Conservation (phyloP, 2,888 invertebrate genomes). For the Mystacides longicornis region DNA sequence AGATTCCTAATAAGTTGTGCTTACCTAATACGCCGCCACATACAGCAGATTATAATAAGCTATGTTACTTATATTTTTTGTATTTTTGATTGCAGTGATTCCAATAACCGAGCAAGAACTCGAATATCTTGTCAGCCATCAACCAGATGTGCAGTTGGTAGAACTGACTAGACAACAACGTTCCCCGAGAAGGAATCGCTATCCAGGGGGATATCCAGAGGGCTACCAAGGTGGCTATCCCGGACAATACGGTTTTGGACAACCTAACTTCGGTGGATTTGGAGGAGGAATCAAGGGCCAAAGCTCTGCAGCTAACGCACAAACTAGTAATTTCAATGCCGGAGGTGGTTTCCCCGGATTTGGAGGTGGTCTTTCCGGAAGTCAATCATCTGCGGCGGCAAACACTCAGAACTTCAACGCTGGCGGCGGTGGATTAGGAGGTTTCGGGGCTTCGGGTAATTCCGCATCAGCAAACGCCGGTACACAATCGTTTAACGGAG, state of each 20-base stretch:
- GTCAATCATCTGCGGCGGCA: constrained; percentile 22
- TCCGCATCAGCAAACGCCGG: constrained; percentile 25
- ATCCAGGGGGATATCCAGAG: constrained; percentile 8
- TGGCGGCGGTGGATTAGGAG: constrained; percentile 14
- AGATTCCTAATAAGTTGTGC: too few relatives aligned
- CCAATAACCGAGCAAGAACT: constrained; percentile 23
- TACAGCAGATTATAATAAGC: not conserved
- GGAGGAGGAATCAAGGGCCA: constrained; percentile 21
- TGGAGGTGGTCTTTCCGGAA: constrained; percentile 12
- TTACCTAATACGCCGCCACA: not conserved
- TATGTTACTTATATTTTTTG: not conserved
- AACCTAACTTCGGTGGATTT: constrained; percentile 12
- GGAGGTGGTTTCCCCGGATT: constrained; percentile 25
- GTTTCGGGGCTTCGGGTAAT: constrained; percentile 17
- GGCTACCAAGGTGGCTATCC: constrained; percentile 11
- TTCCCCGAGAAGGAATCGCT: constrained; percentile 18
- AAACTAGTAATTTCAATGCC: constrained; percentile 20
- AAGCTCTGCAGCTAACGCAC: constrained; percentile 22
- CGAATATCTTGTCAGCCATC: constrained; percentile 11
- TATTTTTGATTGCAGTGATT: constrained; percentile 20
- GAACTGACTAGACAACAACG: constrained; percentile 10
- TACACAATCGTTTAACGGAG: constrained; percentile 15
- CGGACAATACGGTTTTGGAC: constrained; percentile 13
- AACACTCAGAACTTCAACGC: constrained; percentile 21
- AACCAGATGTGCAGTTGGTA: not conserved